Percentiles rank a stretch among this genome's conserved stretches.
Conservation (phyloP, 2,797 vertebrate species). For the Simalia tracyae region DNA sequence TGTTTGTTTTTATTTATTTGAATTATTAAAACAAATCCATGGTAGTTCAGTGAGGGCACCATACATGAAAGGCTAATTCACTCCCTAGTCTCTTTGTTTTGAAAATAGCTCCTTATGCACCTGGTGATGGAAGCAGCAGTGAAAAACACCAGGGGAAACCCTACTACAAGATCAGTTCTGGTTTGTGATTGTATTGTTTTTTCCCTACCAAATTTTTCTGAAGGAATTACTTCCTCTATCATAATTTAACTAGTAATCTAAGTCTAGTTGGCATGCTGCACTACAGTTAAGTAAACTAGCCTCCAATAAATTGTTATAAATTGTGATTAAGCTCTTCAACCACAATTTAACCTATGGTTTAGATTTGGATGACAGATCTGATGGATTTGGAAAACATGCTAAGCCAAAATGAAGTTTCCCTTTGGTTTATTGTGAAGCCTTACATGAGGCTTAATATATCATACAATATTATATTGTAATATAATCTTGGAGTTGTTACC, state of each 20-base stretch:
- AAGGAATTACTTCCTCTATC: neutral
- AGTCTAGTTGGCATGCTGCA: neutral
- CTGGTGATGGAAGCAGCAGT: neutral
- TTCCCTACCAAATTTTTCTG: neutral
- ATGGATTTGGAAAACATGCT: neutral
- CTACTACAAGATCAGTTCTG: neutral
- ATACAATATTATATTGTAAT: neutral
- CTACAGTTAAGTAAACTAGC: neutral
- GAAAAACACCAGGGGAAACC: neutral
- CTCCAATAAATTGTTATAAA: neutral
- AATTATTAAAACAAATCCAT: neutral
- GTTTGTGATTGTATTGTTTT: neutral
- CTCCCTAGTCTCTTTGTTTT: neutral
- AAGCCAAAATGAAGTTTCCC: neutral
- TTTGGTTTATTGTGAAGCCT: neutral
- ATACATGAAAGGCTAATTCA: neutral
- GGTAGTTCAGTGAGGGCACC: neutral
- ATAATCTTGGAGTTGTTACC: neutral
- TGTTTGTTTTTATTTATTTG: neutral
- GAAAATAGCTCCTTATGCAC: neutral
- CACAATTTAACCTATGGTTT: neutral
- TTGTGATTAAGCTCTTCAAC: neutral
- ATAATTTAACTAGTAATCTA: neutral
- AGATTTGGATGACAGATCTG: neutral
- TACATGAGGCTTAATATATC: neutral